A percentile compares a stretch with the other conserved stretches of the same genome.
phyloP scores from a whole-genome alignment of 2,888 invertebrate species.

The Linnaemya vulpina region DNA sequence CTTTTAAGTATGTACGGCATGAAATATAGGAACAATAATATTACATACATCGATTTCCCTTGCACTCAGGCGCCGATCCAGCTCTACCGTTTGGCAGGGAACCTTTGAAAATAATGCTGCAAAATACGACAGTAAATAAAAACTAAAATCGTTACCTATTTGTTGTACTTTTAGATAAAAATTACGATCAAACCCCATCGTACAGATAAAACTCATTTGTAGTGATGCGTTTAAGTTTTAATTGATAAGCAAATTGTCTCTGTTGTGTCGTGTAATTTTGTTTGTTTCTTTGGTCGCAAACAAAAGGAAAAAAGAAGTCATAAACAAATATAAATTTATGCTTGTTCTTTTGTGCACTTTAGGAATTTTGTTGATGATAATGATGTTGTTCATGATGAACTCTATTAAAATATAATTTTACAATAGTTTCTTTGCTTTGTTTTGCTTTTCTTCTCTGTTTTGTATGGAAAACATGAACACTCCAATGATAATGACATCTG shows the following conservation, averaged over 20 bases:
- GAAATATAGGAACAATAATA: too few species aligned
- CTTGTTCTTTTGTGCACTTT: conserved; percentile 39
- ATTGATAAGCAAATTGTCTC: conserved; percentile 29
- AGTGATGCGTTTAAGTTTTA: background rate
- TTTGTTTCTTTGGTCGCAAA: conserved; percentile 34
- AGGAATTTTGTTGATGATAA: conserved; percentile 32
- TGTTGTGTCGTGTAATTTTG: conserved; percentile 9
- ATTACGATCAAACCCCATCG: too few species aligned
- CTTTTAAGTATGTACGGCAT: too few species aligned
- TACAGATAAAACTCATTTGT: background rate
- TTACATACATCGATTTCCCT: too few species aligned
- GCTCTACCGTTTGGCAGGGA: too few species aligned
- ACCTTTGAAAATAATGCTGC: too few species aligned
- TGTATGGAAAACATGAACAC: conserved; percentile 29
- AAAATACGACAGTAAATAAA: too few species aligned
- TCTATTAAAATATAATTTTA: conserved; percentile 30
- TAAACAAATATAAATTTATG: conserved; percentile 29
- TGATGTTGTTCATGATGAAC: conserved; percentile 42
- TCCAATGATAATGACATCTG: conserved; percentile 70
- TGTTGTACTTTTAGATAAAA: too few species aligned
- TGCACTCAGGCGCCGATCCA: too few species aligned
- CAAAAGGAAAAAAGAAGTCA: background rate
- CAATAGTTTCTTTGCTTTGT: conserved; percentile 13
- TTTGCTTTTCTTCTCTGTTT: background rate
- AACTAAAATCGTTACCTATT: too few species aligned